Conservation (phyloP, 2,797 vertebrate genomes). For the Crocodylus rhombifer region DNA sequence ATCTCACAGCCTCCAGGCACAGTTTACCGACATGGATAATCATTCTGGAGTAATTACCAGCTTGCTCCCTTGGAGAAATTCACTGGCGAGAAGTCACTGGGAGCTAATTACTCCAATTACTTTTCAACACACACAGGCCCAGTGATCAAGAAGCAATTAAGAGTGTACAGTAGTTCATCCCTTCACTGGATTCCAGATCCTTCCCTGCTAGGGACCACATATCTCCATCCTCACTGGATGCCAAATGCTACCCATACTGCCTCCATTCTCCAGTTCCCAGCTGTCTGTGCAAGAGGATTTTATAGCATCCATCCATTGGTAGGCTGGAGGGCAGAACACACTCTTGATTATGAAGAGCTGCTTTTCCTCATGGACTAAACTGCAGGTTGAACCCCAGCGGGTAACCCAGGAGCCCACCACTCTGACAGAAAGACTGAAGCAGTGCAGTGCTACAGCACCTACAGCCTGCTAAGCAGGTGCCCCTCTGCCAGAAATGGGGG, state of each 20-base stretch:
- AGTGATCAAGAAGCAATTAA: neutral
- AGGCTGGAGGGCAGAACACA: neutral
- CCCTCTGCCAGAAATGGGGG: neutral
- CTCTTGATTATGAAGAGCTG: neutral
- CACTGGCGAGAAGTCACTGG: constrained; percentile 18
- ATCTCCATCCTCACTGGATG: neutral
- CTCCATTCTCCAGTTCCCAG: neutral
- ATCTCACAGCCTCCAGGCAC: constrained; percentile 42
- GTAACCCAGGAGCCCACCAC: neutral
- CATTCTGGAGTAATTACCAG: constrained; percentile 65
- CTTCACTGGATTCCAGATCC: neutral
- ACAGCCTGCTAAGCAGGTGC: too few species aligned
- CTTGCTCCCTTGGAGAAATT: constrained; percentile 39
- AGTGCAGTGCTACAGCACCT: neutral
- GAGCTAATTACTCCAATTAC: constrained; percentile 72
- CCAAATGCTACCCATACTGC: rapidly evolving
- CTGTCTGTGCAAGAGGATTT: neutral
- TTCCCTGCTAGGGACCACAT: rapidly evolving
- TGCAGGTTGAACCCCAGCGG: neutral
- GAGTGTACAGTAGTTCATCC: neutral
- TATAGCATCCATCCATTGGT: neutral
- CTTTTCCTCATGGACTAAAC: neutral
- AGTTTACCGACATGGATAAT: constrained; percentile 12
- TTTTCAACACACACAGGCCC: constrained; percentile 21
- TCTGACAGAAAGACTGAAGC: neutral